A percentile compares a stretch with the other conserved stretches of the same genome.
Evolutionary conservation across 1,140 invertebrate species (phyloP).

Genomic region (Eubasilissa regina): DNA sequence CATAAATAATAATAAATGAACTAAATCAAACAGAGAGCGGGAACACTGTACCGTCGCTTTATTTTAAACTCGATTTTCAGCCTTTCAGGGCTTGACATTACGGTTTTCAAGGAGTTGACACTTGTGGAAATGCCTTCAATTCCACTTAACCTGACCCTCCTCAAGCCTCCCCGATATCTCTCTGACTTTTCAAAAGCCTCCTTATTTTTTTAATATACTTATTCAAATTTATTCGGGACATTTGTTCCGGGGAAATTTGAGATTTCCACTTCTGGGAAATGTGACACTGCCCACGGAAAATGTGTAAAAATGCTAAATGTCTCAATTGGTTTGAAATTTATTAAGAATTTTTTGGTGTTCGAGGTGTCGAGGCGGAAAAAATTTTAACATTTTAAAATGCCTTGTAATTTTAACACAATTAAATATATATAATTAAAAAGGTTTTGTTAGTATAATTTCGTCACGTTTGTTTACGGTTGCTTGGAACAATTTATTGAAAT

Average conservation of each 20-base stretch:
- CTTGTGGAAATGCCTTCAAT: constrained; percentile 30
- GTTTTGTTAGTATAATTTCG: too few species aligned
- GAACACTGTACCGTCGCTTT: not conserved
- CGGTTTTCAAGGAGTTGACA: constrained; percentile 22
- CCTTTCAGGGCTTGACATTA: constrained; percentile 20
- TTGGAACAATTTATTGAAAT: too few species aligned
- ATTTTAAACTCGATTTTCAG: constrained; percentile 11
- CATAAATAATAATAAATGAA: not conserved
- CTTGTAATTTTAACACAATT: too few species aligned
- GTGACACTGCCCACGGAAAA: not conserved
- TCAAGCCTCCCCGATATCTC: not conserved
- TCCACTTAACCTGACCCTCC: constrained; percentile 45
- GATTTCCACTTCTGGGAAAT: not conserved
- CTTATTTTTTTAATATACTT: constrained; percentile 51
- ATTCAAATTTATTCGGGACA: constrained; percentile 56
- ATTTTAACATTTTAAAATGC: too few species aligned
- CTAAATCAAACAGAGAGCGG: not conserved
- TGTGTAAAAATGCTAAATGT: too few species aligned
- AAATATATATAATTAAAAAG: too few species aligned
- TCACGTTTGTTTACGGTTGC: too few species aligned
- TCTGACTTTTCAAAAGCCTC: constrained; percentile 16
- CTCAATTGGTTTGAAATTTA: too few species aligned
- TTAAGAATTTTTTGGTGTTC: too few species aligned
- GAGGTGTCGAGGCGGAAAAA: too few species aligned
- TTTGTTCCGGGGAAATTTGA: constrained; percentile 48